Conservation (phyloP, 2,113 vertebrate species). For the Lucifuga dentata region DNA sequence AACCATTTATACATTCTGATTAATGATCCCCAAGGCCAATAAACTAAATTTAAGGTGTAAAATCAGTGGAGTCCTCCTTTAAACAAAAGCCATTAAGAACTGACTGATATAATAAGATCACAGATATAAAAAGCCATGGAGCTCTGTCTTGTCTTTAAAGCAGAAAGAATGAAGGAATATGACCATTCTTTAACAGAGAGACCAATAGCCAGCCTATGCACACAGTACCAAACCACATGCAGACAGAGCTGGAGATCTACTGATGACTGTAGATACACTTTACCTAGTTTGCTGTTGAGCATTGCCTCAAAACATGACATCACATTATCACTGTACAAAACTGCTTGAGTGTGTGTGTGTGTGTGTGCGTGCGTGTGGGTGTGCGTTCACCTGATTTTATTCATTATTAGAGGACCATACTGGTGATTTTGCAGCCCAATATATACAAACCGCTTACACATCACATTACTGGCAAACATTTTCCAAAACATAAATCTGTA, state of each 20-base stretch:
- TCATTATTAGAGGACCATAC: too few relatives aligned
- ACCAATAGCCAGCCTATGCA: slow-evolving; percentile 56
- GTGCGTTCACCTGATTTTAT: slow-evolving; percentile 23
- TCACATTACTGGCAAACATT: too few relatives aligned
- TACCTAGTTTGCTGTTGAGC: slow-evolving; percentile 51
- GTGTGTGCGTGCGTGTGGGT: slow-evolving; percentile 18
- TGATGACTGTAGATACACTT: slow-evolving; percentile 42
- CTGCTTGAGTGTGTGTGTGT: slow-evolving; percentile 46
- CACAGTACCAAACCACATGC: slow-evolving; percentile 33
- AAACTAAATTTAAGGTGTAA: too few relatives aligned
- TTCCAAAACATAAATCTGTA: too few relatives aligned
- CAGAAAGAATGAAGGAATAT: slow-evolving; percentile 1
- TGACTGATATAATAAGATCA: slow-evolving; percentile 24
- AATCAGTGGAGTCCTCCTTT: too few relatives aligned
- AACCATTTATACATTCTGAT: too few relatives aligned
- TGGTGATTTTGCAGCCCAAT: too few relatives aligned
- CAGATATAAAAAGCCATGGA: slow-evolving; percentile 60
- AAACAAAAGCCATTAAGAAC: slow-evolving; percentile 16
- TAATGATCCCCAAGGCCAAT: too few relatives aligned
- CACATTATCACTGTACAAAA: slow-evolving; percentile 41
- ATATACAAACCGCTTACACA: too few relatives aligned
- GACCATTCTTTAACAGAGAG: slow-evolving; percentile 19
- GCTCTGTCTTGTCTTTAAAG: slow-evolving; percentile 25
- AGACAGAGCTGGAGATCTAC: slow-evolving; percentile 51
- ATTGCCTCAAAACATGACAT: slow-evolving; percentile 49